Evolutionary conservation across 2,888 invertebrate species (phyloP).

Genomic region (Pristionchus mayeri): DNA sequence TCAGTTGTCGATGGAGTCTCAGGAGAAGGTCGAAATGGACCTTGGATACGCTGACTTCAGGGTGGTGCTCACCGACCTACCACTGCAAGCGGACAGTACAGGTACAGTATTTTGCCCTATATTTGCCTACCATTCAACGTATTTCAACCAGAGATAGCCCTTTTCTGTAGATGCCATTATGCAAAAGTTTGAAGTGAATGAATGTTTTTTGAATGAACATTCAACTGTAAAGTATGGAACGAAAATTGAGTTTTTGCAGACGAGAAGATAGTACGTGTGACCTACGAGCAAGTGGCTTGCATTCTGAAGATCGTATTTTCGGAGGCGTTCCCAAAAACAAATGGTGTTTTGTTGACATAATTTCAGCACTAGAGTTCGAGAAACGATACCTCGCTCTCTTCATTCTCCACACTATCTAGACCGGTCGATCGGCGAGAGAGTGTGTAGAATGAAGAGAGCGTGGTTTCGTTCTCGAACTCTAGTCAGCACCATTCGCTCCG

Average conservation of each 20-base stretch:
- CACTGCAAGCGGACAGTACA: conserved; percentile 49
- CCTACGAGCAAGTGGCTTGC: conserved; percentile 59
- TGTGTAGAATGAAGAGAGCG: no score
- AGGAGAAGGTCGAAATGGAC: conserved; percentile 62
- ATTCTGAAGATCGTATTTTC: conserved; percentile 37
- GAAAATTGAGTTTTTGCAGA: conserved; percentile 53
- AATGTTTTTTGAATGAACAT: not conserved
- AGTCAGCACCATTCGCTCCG: no score
- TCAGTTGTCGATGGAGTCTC: conserved; percentile 57
- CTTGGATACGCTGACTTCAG: conserved; percentile 67
- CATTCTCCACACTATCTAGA: no score
- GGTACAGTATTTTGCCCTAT: conserved; percentile 12
- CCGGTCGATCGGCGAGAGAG: no score
- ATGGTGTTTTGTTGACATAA: no score
- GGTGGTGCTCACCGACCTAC: conserved; percentile 60
- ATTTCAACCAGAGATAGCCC: no score
- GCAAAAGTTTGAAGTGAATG: no score
- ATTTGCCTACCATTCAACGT: no score
- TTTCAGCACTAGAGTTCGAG: no score
- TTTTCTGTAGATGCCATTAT: no score
- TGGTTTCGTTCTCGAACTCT: no score
- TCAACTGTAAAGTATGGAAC: not conserved
- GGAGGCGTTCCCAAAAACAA: not conserved
- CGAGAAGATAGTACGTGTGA: conserved; percentile 58
- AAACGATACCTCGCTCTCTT: no score